A percentile compares a stretch with the other conserved stretches of the same genome.
Conservation (phyloP, 2,888 invertebrate species). For the Galeruca laticollis region DNA sequence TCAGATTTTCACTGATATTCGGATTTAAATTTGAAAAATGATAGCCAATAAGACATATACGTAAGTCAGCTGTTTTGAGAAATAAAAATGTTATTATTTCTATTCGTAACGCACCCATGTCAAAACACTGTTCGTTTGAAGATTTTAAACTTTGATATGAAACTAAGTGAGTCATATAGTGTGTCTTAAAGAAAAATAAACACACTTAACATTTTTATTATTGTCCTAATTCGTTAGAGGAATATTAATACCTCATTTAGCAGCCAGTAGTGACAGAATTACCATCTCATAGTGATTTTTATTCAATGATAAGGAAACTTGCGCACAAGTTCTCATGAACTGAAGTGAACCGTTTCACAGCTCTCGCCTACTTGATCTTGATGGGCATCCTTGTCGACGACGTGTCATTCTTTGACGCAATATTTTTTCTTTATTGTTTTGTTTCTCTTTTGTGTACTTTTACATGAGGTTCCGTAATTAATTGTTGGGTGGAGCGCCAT, state of each 20-base stretch:
- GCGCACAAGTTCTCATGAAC: conserved; percentile 60
- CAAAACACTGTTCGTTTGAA: not conserved
- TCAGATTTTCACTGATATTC: too few relatives aligned
- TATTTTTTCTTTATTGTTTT: conserved; percentile 50
- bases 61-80: too few relatives aligned
- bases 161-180: conserved; percentile 25
- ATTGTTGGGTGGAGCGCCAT: conserved; percentile 28
- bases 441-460: conserved; percentile 34
- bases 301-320: conserved; percentile 58
- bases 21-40: too few relatives aligned
- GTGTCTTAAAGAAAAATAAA: conserved; percentile 30
- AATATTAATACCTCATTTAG: conserved; percentile 58
- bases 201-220: conserved; percentile 43
- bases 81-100: too few relatives aligned
- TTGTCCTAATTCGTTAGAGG: conserved; percentile 58
- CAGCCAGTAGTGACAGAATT: conserved; percentile 55
- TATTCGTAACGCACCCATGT: not conserved
- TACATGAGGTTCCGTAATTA: conserved; percentile 16
- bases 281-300: conserved; percentile 57
- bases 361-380: conserved; percentile 59
- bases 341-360: conserved; percentile 60
- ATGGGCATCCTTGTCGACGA: conserved; percentile 55
- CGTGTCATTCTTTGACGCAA: conserved; percentile 53
- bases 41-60: too few relatives aligned
- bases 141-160: not conserved